Base-by-base conservation (phyloP, 2,888 invertebrate genomes). In the Adelphocoris suturalis region DNA sequence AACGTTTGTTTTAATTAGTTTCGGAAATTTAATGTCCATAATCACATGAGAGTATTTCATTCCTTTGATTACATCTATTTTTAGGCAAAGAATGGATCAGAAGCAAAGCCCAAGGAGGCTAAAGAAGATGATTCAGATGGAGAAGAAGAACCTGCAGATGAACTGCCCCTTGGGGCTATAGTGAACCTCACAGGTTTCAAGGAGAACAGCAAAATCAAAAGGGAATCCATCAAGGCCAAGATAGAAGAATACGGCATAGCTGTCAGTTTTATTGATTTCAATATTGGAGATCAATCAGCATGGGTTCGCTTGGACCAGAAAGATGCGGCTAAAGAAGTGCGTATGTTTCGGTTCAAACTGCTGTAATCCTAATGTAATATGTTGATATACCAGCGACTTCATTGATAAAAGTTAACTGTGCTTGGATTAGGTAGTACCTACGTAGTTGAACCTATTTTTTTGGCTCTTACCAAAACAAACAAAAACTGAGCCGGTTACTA, bases 181-280 rank as follows among this genome's bases (percentile, higher is more conserved):
- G 93, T 98, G 23, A 95, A 96, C 92, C 95, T 98, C 92, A 94
- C 94, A 52, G 96, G 96, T 14, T 94, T 95, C 27, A 94, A 95
- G 1, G 95, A 95, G 16, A 95, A 94, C 16, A 82, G 55, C 46
- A 82, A 90, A 61, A 94, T 94, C 92, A 94, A 95, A 0, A 94
- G 97, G 52, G 97, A 98, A 93, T 95, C 96, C 91, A 95, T 98
- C 46, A 97, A 96, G 92, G 95, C 95, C 89, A 95, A 95, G 75
- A 94, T 98, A 5, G 93, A 93, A n/a, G 94, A 95, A 91, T 93
- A 95, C 82, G 95, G 94, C 78, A 93, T 94, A 0, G 95, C 96
- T 57, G 94, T 97, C 81, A 96, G 96, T 0, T 98, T 95, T 93
- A 95, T 98, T 91, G 97, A 97, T 92, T 97, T 95, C 93, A 95